These are phyloP conservation scores for Anguilla obscura DNA, from an alignment of 2,797 vertebrate genomes.

Conservation along the genomic window DNA sequence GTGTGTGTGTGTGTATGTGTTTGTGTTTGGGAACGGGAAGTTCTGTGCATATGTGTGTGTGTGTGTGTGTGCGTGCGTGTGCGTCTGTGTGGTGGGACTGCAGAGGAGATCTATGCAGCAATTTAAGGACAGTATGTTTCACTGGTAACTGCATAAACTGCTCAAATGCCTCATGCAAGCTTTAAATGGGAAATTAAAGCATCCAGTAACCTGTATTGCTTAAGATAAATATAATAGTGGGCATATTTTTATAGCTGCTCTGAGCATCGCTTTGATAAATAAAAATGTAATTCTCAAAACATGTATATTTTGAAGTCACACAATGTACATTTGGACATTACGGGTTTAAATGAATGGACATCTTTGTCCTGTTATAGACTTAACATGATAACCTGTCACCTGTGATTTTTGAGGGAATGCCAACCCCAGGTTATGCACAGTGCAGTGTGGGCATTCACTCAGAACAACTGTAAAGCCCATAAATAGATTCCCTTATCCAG, in stretches of 20 bases:
- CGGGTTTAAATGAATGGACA: neutral
- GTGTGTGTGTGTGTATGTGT: constrained; percentile 13
- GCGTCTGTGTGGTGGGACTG: neutral
- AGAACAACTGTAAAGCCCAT: neutral
- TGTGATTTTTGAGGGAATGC: neutral
- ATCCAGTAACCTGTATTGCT: neutral
- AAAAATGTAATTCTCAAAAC: neutral
- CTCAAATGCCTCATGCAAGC: neutral
- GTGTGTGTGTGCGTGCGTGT: neutral
- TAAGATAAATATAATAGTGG: neutral
- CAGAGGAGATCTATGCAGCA: constrained; percentile 9
- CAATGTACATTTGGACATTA: neutral
- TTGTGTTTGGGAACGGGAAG: constrained; percentile 40
- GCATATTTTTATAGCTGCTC: neutral
- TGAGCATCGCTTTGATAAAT: neutral
- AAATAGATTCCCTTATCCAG: neutral
- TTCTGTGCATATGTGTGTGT: neutral
- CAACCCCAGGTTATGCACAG: neutral
- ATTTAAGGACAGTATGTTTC: neutral
- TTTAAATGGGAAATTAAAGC: neutral
- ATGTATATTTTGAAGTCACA: neutral
- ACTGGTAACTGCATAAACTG: neutral
- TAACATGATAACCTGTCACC: constrained; percentile 4
- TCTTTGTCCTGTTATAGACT: neutral
- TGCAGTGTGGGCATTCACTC: neutral